Evolutionary conservation across 2,797 vertebrate genomes (phyloP).

Genomic region (Hephaestus fuliginosus): DNA sequence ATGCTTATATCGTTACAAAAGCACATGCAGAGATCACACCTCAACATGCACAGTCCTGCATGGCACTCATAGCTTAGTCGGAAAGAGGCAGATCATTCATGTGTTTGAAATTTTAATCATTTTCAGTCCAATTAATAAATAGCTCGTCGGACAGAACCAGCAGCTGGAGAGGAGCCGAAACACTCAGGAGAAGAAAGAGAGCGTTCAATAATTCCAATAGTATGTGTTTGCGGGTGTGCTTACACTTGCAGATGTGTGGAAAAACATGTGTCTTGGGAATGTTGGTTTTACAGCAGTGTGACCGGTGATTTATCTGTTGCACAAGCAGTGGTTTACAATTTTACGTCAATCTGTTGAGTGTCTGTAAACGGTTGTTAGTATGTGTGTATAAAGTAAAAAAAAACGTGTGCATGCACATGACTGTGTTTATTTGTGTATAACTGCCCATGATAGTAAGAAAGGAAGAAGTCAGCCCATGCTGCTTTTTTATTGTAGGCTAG

Average conservation of each 20-base stretch:
- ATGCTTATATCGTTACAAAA: slow-evolving; percentile 3
- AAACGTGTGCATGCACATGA: slow-evolving; percentile 11
- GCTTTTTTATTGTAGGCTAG: slow-evolving; percentile 47
- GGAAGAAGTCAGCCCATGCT: slow-evolving; percentile 31
- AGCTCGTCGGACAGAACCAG: slow-evolving; percentile 27
- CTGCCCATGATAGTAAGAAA: slow-evolving; percentile 20
- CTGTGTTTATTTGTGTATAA: slow-evolving; percentile 26
- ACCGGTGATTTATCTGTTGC: slow-evolving; percentile 52
- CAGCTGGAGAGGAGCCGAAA: slow-evolving; percentile 29
- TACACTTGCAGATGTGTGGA: slow-evolving; percentile 28
- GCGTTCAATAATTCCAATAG: slow-evolving; percentile 41
- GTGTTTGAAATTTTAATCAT: slow-evolving; percentile 49
- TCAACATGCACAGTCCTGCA: slow-evolving; percentile 8
- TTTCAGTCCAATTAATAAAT: slow-evolving; percentile 33
- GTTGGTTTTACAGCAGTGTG: slow-evolving; percentile 38
- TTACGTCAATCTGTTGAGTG: slow-evolving; percentile 42
- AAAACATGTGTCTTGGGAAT: slow-evolving; percentile 40
- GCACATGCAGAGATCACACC: slow-evolving; percentile 10
- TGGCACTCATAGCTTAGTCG: neutral
- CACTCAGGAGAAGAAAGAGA: slow-evolving; percentile 15
- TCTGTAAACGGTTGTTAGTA: slow-evolving; percentile 12
- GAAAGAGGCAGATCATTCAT: neutral
- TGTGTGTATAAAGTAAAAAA: slow-evolving; percentile 28
- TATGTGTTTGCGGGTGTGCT: slow-evolving; percentile 12
- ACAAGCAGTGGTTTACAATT: slow-evolving; percentile 53